Base-by-base conservation (phyloP, 1,140 invertebrate genomes). In the Drosophila neocordata region DNA sequence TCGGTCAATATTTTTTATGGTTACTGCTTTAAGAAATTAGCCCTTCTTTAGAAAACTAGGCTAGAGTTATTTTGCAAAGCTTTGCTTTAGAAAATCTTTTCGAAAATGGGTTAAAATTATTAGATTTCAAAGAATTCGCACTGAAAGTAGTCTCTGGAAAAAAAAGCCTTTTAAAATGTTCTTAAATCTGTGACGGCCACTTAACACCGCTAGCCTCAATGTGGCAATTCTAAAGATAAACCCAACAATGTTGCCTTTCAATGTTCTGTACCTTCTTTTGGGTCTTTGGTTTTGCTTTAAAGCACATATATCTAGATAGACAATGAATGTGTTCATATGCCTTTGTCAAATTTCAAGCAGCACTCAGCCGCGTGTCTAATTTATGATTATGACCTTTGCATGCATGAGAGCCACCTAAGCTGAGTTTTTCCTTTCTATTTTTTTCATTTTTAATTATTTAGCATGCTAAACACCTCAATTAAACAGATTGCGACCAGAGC, bases 391-490 rank as follows among this genome's bases (percentile, higher is more conserved):
- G 82, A 85, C 78, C 78, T 87, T 87, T 87, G 77, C 66, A 55
- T 69, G 62, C n/a, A 55, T n/a, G 20, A 35, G 62, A 24, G 22
- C 0, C 22, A 24, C 27, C 51, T 48, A 44, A 20, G 59, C 20
- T 59, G 27, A 57, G 34, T 44, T 51, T 64, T 62, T 65, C 48
- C 48, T 57, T 67, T 51, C 66, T 13, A 13, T 9, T 24, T 27
- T 66, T 51, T 69, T 12, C n/a, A 11, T 20, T 27, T 66, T 85
- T 81, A 72, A 85, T 87, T 85, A 85, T 85, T 82, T 69, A 87
- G 66, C 71, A 53, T 77, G 78, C 82, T 87, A 85, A 85, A 85
- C 83, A 85, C 74, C 78, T 78, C 81, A 85, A 85, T 85, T 85
- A 85, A 85, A 85, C 70, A 87, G 81, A 85, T 85, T 85, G 81